Conservation (phyloP, 2,797 vertebrate genomes). For the Triplophysa bombifrons region DNA sequence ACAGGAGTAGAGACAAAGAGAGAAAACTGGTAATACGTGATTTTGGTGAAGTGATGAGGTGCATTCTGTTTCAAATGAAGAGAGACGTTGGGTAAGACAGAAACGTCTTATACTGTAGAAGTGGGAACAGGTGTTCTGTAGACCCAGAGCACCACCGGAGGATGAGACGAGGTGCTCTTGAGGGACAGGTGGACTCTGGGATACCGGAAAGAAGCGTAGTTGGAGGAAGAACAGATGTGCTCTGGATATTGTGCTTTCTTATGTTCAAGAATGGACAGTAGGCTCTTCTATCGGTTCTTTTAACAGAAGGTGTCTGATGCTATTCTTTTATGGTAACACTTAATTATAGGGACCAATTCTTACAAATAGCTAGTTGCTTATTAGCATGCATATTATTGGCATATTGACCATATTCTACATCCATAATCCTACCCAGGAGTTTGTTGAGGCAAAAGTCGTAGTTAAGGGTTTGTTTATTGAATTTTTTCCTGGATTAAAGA, state of each 20-base stretch:
- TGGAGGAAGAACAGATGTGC: constrained; percentile 34
- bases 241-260: constrained; percentile 6
- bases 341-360: too few relatives aligned
- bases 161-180: neutral
- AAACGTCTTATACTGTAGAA: neutral
- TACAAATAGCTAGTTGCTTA: too few relatives aligned
- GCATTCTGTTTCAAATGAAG: neutral
- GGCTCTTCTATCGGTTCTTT: constrained; percentile 8
- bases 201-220: neutral
- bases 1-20: neutral
- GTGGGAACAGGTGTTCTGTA: neutral
- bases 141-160: neutral
- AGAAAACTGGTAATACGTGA: neutral
- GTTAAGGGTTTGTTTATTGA: too few relatives aligned
- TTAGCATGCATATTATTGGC: too few relatives aligned
- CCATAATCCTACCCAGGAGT: too few relatives aligned
- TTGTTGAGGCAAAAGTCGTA: too few relatives aligned
- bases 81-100: neutral
- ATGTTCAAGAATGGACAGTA: constrained; percentile 43
- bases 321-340: neutral
- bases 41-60: neutral
- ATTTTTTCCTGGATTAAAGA: too few relatives aligned
- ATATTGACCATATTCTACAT: too few relatives aligned
- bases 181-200: neutral
- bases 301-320: neutral